Percentiles rank a stretch among this genome's conserved stretches.
Conservation (phyloP, 2,113 vertebrate genomes). For the Rhinolophus sinicus region DNA sequence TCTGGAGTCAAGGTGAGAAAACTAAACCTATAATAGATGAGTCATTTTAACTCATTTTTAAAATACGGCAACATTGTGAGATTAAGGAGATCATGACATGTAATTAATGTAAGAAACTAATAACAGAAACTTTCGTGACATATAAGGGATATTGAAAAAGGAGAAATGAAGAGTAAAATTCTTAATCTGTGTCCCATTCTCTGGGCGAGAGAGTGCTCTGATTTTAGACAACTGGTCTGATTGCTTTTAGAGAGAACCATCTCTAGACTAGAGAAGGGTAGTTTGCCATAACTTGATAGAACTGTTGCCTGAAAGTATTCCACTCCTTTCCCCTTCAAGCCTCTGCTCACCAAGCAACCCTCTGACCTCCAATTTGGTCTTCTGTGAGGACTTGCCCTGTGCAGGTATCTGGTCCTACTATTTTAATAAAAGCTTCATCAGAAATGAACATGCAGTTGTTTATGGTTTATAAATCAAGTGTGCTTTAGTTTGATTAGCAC, state of each 20-base stretch:
- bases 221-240: constrained; percentile 48
- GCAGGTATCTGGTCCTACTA: background rate
- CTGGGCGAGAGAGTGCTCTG: background rate
- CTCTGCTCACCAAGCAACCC: background rate
- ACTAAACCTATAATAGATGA: constrained; percentile 45
- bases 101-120: background rate
- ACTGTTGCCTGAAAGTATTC: background rate
- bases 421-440: background rate
- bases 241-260: constrained; percentile 58
- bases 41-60: constrained; percentile 29
- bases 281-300: constrained; percentile 25
- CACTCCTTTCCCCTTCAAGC: background rate
- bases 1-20: constrained; percentile 30
- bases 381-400: background rate
- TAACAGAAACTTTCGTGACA: background rate
- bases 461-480: background rate
- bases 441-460: background rate
- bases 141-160: background rate
- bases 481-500: background rate
- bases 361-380: background rate
- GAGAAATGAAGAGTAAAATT: background rate
- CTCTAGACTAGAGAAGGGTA: background rate
- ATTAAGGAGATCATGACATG: background rate
- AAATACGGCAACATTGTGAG: background rate
- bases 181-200: background rate